These are phyloP conservation scores for Lepeophtheirus salmonis DNA, from an alignment of 1,140 invertebrate genomes.

Conservation along the genomic window DNA sequence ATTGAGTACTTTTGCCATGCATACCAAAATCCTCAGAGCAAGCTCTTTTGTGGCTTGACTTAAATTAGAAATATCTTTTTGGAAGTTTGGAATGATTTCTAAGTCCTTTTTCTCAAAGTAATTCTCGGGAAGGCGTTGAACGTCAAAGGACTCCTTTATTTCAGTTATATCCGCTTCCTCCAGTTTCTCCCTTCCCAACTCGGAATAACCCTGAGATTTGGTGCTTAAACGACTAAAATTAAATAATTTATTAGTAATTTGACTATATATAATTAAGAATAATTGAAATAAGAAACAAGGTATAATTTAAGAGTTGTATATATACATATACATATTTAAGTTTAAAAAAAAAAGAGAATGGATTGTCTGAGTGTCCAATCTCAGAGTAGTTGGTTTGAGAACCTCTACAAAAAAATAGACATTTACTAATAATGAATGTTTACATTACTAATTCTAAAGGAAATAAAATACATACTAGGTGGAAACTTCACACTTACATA, in stretches of 20 bases:
- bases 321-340: no score
- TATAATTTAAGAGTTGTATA: no score
- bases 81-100: not conserved
- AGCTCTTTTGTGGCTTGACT: not conserved
- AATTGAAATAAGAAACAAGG: no score
- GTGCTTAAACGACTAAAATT: not conserved
- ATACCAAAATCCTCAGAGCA: not conserved
- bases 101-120: slow-evolving; percentile 1
- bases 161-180: not conserved
- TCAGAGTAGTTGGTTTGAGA: no score
- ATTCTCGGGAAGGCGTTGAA: not conserved
- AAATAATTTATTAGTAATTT: not conserved
- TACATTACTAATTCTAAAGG: no score
- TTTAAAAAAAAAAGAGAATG: no score
- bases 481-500: no score
- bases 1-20: not conserved
- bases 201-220: slow-evolving; percentile 5
- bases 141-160: slow-evolving; percentile 5
- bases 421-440: no score
- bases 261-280: not conserved
- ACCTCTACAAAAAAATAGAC: no score
- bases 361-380: no score
- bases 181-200: not conserved
- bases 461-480: no score
- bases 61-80: not conserved